These are phyloP conservation scores for Apistogramma diplotaenia DNA, from an alignment of 2,113 vertebrate genomes.

Conservation along the genomic window DNA sequence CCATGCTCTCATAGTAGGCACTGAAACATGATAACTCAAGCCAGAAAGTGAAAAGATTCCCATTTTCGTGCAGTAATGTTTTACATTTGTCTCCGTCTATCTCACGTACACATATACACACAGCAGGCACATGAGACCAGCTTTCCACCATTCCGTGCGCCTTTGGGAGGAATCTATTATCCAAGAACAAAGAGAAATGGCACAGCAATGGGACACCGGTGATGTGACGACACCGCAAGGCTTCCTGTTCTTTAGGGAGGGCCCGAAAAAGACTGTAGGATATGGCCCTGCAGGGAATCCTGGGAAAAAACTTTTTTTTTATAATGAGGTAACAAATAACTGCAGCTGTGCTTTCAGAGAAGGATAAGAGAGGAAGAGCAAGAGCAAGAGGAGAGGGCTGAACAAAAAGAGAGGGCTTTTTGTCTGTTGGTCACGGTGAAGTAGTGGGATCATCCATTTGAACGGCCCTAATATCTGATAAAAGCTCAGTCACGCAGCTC, in stretches of 20 bases:
- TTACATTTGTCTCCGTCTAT: conserved; percentile 8
- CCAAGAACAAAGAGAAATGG: conserved; percentile 37
- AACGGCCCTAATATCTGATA: conserved; percentile 65
- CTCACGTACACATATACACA: not conserved
- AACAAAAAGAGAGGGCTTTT: conserved; percentile 59
- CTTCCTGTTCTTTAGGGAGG: conserved; percentile 49
- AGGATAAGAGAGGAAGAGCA: conserved; percentile 38
- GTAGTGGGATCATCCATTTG: conserved; percentile 68
- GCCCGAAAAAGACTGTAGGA: conserved; percentile 44
- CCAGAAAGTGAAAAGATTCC: conserved; percentile 7
- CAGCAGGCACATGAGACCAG: not conserved
- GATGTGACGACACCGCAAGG: conserved; percentile 43
- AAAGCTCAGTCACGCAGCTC: conserved; percentile 65
- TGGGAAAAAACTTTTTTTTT: conserved; percentile 27
- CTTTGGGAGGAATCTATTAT: conserved; percentile 44
- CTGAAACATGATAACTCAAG: not conserved
- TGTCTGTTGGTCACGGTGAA: conserved; percentile 63
- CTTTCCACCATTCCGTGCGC: conserved; percentile 1
- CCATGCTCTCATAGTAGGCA: not conserved
- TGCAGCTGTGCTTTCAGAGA: conserved; percentile 65
- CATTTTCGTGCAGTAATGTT: not conserved
- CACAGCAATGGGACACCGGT: conserved; percentile 14
- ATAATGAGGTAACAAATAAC: conserved; percentile 57
- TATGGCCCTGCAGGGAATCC: conserved; percentile 56
- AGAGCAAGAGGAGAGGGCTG: conserved; percentile 15